A percentile compares a stretch with the other conserved stretches of the same genome.
Evolutionary conservation across 2,113 vertebrate species (phyloP).

Genomic region (Pterocles burchelli): DNA sequence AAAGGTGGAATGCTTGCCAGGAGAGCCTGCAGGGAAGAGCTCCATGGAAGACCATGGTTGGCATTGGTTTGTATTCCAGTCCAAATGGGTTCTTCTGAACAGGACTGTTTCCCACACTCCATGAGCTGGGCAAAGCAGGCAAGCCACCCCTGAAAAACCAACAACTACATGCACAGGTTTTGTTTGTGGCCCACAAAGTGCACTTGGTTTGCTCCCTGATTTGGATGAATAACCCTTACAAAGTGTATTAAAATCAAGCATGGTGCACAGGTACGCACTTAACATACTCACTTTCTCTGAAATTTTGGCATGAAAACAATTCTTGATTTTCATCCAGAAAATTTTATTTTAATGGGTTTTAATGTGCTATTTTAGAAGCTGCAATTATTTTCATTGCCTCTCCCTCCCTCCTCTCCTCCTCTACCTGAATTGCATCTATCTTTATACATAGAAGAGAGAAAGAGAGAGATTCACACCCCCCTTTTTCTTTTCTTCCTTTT

Average conservation of each 20-base stretch:
- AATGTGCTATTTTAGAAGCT: background rate
- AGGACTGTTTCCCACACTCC: background rate
- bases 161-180: background rate
- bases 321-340: background rate
- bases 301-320: background rate
- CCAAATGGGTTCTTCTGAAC: background rate
- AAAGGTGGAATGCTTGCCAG: background rate
- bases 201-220: background rate
- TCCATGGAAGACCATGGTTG: fast-evolving
- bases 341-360: background rate
- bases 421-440: background rate
- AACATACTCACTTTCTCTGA: background rate
- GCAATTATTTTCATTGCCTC: background rate
- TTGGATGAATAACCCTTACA: background rate
- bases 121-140: background rate
- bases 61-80: background rate
- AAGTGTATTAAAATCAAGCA: background rate
- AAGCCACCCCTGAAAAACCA: background rate
- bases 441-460: background rate
- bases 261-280: background rate
- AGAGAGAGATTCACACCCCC: background rate
- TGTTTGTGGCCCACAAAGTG: background rate
- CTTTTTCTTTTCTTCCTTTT: background rate
- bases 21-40: background rate
- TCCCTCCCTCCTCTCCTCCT: background rate